Base-by-base conservation (phyloP, 1,140 invertebrate genomes). In the Anastatus disparis region DNA sequence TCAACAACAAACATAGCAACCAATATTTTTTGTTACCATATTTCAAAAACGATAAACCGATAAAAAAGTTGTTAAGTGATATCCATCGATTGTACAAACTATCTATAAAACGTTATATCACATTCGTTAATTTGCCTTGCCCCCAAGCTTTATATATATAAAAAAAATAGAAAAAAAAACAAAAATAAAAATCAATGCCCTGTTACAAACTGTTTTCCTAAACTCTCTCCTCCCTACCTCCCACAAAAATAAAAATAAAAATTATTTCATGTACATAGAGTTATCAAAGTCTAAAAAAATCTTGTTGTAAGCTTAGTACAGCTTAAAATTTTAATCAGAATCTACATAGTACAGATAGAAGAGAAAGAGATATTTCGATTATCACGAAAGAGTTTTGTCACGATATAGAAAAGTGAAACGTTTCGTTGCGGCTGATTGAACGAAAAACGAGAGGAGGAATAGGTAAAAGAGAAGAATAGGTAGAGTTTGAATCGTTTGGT, bases 321-420 rank as follows among this genome's bases (percentile, higher is more conserved):
- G n/a, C n/a, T n/a, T n/a, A n/a, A n/a, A n/a, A 29, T 71, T 71
- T 71, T 66, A 66, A 72, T 72, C 70, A 66, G 55, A 17, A 10
- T 20, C 1, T 7, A n/a, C 20, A 15, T 26, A n/a, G 29, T 17
- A 50, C 40, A 26, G 42, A 31, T 2, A 22, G 24, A 52, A 12
- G n/a, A n/a, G n/a, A 12, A 9, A n/a, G 29, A 35, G 22, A 50
- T 71, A 53, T 66, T 66, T 71, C 70, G 70, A 71, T 71, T 66
- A 66, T 66, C 63, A 22, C 56, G 27, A 42, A 71, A 71, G 63
- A 61, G 38, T 61, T 66, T 66, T 10, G 62, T 61, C 56, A 53
- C 53, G 22, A 26, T 35, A 6, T 35, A 10, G 10, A 10, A 10
- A 3, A 46, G 44, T 35, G 31, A 10, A n/a, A n/a, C n/a, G 53